Conservation (phyloP, 2,797 vertebrate species). For the Pseudochirops cupreus region DNA sequence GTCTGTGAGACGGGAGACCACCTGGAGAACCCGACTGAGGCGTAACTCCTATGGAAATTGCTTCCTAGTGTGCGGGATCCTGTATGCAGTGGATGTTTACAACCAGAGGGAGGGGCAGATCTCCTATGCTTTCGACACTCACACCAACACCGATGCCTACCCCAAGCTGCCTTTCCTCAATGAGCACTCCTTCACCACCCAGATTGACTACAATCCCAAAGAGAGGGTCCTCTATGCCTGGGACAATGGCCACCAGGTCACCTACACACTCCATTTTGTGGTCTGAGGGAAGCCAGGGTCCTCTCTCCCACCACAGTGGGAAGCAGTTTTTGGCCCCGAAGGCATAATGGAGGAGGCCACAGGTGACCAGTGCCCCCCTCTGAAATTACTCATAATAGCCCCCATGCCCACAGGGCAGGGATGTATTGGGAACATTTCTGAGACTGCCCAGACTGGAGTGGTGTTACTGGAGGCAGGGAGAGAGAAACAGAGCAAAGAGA, state of each 20-base stretch:
- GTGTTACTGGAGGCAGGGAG: neutral
- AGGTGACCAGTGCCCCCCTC: neutral
- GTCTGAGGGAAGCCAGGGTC: slow-evolving; percentile 82
- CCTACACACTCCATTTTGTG: slow-evolving; percentile 92
- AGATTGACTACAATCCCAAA: slow-evolving; percentile 98
- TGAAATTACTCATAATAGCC: fast-evolving
- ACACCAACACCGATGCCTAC: slow-evolving; percentile 93
- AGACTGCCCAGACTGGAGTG: neutral
- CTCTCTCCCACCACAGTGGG: slow-evolving; percentile 62
- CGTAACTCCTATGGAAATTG: slow-evolving; percentile 96
- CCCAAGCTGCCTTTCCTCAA: slow-evolving; percentile 94
- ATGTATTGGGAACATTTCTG: neutral
- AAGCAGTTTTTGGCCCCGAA: neutral
- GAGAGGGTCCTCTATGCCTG: slow-evolving; percentile 96
- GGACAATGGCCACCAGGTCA: slow-evolving; percentile 98
- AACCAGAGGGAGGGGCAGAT: slow-evolving; percentile 94
- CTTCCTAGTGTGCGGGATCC: slow-evolving; percentile 97
- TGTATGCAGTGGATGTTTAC: slow-evolving; percentile 95
- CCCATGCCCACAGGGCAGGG: neutral
- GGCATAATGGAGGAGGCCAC: neutral
- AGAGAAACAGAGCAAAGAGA: neutral
- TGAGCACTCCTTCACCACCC: slow-evolving; percentile 93
- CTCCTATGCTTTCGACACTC: slow-evolving; percentile 96
- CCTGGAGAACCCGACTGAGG: slow-evolving; percentile 94
- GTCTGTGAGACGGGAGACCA: slow-evolving; percentile 93